phyloP scores from a whole-genome alignment of 2,888 invertebrate species.

The Hylaea fasciaria region DNA sequence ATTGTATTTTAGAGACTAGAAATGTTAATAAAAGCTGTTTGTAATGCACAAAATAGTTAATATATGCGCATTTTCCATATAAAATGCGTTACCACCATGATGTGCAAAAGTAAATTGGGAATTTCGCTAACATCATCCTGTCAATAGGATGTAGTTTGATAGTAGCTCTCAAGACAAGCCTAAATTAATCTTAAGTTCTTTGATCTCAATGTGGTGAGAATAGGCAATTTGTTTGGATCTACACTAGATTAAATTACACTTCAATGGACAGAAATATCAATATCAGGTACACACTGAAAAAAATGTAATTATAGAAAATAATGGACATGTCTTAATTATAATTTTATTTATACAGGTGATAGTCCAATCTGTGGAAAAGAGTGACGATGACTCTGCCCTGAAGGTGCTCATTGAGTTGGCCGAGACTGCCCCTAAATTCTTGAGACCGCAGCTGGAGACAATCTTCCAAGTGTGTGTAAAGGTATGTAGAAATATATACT shows the following conservation, averaged over 20 bases:
- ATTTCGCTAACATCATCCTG: conserved; percentile 81
- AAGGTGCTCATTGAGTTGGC: conserved; percentile 98
- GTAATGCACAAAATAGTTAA: conserved; percentile 59
- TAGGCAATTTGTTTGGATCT: too few species aligned
- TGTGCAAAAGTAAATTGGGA: conserved; percentile 75
- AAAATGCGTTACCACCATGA: conserved; percentile 71
- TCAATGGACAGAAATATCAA: too few species aligned
- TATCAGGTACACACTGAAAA: too few species aligned
- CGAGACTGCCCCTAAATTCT: conserved; percentile 96
- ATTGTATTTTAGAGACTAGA: too few species aligned
- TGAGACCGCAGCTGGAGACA: conserved; percentile 93
- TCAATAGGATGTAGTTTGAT: conserved; percentile 78
- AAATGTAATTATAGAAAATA: too few species aligned
- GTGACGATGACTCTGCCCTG: conserved; percentile 95
- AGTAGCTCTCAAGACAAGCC: conserved; percentile 75
- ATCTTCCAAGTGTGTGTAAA: conserved; percentile 86
- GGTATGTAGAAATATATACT: conserved; percentile 39
- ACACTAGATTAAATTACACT: too few species aligned
- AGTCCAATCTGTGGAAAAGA: conserved; percentile 92
- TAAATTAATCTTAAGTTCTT: background rate
- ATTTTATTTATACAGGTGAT: conserved; percentile 83
- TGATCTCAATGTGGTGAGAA: too few species aligned
- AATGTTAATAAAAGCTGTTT: too few species aligned
- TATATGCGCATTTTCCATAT: conserved; percentile 67
- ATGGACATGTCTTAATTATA: too few species aligned